Evolutionary conservation across 2,888 invertebrate species (phyloP).

Genomic region (Troides oblongomaculatus): DNA sequence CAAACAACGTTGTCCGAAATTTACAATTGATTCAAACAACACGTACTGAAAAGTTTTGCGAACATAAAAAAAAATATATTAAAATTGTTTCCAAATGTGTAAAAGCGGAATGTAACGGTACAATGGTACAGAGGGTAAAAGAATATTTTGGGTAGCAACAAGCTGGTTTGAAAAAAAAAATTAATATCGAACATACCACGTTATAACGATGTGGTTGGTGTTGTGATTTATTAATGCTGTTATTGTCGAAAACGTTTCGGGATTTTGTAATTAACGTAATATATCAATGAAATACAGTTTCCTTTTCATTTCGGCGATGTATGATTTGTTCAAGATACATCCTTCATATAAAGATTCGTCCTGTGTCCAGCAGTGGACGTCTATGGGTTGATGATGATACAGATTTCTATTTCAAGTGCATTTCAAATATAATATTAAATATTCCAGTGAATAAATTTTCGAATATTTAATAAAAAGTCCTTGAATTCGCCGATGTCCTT

Average conservation of each 20-base stretch:
- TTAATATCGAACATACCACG: neutral
- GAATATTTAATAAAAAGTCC: no score
- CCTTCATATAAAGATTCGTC: neutral
- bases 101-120: neutral
- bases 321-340: neutral
- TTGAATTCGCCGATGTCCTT: no score
- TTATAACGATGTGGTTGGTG: neutral
- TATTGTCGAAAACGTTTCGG: slow-evolving; percentile 6
- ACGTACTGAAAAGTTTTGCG: no score
- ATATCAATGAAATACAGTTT: slow-evolving; percentile 1
- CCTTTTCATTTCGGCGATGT: slow-evolving; percentile 8
- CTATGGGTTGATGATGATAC: no score
- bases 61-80: no score
- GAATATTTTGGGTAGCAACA: neutral
- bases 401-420: no score
- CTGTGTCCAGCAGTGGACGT: no score
- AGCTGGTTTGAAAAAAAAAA: neutral
- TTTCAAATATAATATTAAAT: no score
- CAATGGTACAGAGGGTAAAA: neutral
- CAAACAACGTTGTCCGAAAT: no score
- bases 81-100: neutral
- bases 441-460: no score
- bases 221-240: slow-evolving; percentile 2
- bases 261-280: slow-evolving; percentile 13
- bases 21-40: no score